phyloP scores from a whole-genome alignment of 1,140 invertebrate genomes.

The Tetragnatha versicolor region DNA sequence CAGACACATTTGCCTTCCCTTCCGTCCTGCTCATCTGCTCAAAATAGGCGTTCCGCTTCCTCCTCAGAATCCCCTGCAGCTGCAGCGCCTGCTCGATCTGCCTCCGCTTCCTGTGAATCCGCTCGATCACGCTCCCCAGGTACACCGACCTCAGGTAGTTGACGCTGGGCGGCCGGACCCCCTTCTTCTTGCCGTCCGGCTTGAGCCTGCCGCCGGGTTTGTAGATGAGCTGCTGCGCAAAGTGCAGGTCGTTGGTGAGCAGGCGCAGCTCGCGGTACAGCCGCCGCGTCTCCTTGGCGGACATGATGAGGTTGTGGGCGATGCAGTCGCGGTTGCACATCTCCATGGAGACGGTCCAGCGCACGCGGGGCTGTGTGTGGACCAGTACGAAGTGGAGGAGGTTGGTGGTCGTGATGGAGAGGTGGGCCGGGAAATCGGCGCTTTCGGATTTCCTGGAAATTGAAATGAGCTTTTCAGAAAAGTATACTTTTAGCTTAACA shows the following conservation, averaged over 20 bases:
- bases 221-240: constrained; percentile 29
- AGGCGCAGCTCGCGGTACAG: constrained; percentile 12
- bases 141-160: constrained; percentile 35
- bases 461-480: no score
- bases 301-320: constrained; percentile 43
- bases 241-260: constrained; percentile 36
- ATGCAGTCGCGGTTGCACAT: constrained; percentile 46
- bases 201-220: no score
- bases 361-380: constrained; percentile 63
- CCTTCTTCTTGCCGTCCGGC: background rate
- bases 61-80: constrained; percentile 8
- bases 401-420: constrained; percentile 73
- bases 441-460: constrained; percentile 76
- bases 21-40: background rate
- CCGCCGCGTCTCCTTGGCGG: constrained; percentile 17
- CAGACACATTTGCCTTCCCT: background rate
- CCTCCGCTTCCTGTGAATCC: constrained; percentile 21
- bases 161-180: background rate
- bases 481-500: no score
- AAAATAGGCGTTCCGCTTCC: constrained; percentile 16
- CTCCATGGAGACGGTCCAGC: constrained; percentile 45
- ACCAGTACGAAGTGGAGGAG: constrained; percentile 76
- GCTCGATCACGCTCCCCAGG: background rate
- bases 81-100: constrained; percentile 32
- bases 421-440: constrained; percentile 71